Evolutionary conservation across 1,140 invertebrate species (phyloP).

Genomic region (Agrypnia vestita): DNA sequence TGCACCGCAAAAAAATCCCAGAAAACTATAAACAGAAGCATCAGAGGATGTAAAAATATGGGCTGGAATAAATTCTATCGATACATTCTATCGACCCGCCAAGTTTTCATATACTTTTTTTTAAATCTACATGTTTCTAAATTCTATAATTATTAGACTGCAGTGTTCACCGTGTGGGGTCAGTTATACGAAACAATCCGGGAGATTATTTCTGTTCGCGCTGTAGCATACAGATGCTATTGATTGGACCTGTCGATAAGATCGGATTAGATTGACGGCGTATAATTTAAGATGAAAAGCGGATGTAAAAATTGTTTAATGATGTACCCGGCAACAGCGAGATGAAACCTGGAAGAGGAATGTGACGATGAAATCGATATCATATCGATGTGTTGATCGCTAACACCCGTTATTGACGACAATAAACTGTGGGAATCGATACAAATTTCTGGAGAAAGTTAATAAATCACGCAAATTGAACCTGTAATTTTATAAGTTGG

Average conservation of each 20-base stretch:
- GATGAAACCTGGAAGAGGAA: background rate
- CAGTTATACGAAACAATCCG: too few relatives aligned
- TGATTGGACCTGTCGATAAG: constrained; percentile 7
- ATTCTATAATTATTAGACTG: too few relatives aligned
- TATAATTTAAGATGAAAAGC: constrained; percentile 9
- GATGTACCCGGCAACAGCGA: background rate
- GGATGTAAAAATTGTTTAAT: background rate
- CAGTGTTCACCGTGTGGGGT: too few relatives aligned
- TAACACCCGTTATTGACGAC: background rate
- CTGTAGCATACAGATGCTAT: background rate
- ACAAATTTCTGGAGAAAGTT: background rate
- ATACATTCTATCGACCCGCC: too few relatives aligned
- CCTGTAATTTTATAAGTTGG: background rate
- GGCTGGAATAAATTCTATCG: too few relatives aligned
- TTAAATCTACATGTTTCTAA: too few relatives aligned
- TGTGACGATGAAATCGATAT: background rate
- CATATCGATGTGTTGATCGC: background rate
- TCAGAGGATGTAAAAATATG: too few relatives aligned
- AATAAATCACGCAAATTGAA: background rate
- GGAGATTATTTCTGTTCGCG: too few relatives aligned
- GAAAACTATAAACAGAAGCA: too few relatives aligned
- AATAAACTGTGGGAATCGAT: background rate
- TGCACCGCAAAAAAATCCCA: too few relatives aligned
- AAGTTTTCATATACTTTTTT: too few relatives aligned
- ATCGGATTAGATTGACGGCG: constrained; percentile 11